A percentile compares a stretch with the other conserved stretches of the same genome.
Evolutionary conservation across 2,888 invertebrate genomes (phyloP).

Genomic region (Nymphalis c-album): DNA sequence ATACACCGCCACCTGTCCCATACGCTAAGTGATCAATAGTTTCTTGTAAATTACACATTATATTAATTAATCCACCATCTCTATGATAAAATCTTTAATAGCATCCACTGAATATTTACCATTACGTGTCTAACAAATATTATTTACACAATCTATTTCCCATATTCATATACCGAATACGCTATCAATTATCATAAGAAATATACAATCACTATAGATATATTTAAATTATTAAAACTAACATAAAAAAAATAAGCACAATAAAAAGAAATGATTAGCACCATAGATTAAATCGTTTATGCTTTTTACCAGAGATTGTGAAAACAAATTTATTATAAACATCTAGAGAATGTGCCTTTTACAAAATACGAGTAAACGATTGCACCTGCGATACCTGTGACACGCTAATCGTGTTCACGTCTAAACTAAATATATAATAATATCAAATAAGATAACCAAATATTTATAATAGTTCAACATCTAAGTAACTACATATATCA

Average conservation of each 20-base stretch:
- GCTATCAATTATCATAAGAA: background rate
- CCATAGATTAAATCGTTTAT: slow-evolving; percentile 43
- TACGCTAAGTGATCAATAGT: slow-evolving; percentile 41
- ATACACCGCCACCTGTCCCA: slow-evolving; percentile 2
- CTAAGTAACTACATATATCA: background rate
- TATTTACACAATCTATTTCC: slow-evolving; percentile 4
- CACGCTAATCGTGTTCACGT: background rate
- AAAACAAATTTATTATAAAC: slow-evolving; percentile 12
- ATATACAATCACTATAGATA: slow-evolving; percentile 22
- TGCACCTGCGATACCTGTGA: background rate
- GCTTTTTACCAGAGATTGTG: slow-evolving; percentile 25
- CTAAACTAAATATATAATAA: slow-evolving; percentile 14
- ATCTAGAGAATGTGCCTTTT: slow-evolving; percentile 2
- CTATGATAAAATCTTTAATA: slow-evolving; percentile 4
- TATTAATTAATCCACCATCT: background rate
- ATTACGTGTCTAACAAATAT: background rate
- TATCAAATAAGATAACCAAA: slow-evolving; percentile 15
- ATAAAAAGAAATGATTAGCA: slow-evolving; percentile 50
- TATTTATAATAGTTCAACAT: background rate
- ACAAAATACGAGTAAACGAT: background rate
- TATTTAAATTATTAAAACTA: slow-evolving; percentile 30
- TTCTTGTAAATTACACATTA: background rate
- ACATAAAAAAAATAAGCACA: slow-evolving; percentile 29
- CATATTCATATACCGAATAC: background rate
- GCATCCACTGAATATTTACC: background rate